A percentile compares a stretch with the other conserved stretches of the same genome.
Evolutionary conservation across 1,140 invertebrate species (phyloP).

Genomic region (silkworm (Bombyx mori)): DNA sequence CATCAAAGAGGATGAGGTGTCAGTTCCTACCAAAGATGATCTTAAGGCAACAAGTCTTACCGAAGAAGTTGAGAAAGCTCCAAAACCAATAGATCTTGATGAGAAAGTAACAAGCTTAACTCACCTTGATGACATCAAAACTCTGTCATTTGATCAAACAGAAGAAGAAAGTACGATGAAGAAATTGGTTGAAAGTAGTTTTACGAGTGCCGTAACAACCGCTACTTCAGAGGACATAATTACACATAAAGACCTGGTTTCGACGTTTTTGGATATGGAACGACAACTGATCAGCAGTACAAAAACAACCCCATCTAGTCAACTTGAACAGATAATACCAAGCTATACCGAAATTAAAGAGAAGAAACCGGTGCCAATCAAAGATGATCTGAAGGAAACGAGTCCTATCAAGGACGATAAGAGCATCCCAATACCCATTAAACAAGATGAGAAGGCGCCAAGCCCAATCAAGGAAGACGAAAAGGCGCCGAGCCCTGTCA

Average conservation of each 20-base stretch:
- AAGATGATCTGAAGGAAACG: constrained; percentile 3
- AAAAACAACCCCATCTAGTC: too few relatives aligned
- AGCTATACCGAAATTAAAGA: not conserved
- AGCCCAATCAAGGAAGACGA: constrained; percentile 6
- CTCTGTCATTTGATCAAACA: not conserved
- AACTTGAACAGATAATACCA: not conserved
- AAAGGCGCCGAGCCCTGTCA: constrained; percentile 6
- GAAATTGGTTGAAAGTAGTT: not conserved
- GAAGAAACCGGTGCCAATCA: constrained; percentile 2
- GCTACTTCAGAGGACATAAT: too few relatives aligned
- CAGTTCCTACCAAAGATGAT: not conserved
- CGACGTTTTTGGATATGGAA: too few relatives aligned
- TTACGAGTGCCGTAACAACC: too few relatives aligned
- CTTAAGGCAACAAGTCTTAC: too few relatives aligned
- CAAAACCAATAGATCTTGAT: constrained; percentile 5
- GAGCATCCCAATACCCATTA: constrained; percentile 6
- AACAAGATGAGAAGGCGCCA: constrained; percentile 10
- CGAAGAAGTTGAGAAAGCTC: not conserved
- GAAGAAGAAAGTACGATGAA: not conserved
- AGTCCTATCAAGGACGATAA: constrained; percentile 10
- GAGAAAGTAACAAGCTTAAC: constrained; percentile 7
- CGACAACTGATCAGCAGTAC: too few relatives aligned
- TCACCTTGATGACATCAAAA: too few relatives aligned
- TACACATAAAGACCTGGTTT: too few relatives aligned
- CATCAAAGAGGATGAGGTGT: constrained; percentile 5